Conservation (phyloP, 1,140 invertebrate genomes). For the Drosophila hydei region DNA sequence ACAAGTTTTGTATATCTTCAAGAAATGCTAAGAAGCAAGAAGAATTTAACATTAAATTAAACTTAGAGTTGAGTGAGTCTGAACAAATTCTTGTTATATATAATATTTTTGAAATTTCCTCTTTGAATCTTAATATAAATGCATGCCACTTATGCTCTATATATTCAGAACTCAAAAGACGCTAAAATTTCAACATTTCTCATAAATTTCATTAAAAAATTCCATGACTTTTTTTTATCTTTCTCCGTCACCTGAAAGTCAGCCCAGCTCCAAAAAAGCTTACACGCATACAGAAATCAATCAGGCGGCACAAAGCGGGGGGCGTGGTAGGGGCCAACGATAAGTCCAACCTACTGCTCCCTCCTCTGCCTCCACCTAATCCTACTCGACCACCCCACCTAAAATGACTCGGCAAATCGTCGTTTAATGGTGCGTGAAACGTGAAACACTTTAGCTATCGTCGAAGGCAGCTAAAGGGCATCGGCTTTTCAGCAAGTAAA, state of each 20-base stretch:
- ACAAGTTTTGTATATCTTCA: too few species aligned
- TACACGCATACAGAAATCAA: constrained; percentile 77
- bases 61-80: too few species aligned
- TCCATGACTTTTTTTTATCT: constrained; percentile 53
- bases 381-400: constrained; percentile 13
- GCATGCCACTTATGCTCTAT: constrained; percentile 12
- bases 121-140: neutral
- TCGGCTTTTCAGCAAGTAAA: constrained; percentile 51
- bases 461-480: constrained; percentile 17
- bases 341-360: constrained; percentile 69
- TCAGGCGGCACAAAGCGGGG: constrained; percentile 75
- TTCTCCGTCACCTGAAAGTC: constrained; percentile 1
- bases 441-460: constrained; percentile 80
- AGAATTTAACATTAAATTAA: too few species aligned
- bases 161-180: constrained; percentile 8
- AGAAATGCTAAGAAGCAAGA: too few species aligned
- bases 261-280: neutral
- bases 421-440: constrained; percentile 79
- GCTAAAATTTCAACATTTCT: constrained; percentile 59
- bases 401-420: constrained; percentile 79
- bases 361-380: neutral
- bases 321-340: constrained; percentile 36
- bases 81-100: too few species aligned
- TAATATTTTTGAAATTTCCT: neutral
- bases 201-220: constrained; percentile 75